Evolutionary conservation across 2,888 invertebrate genomes (phyloP).

Genomic region (Agrochola litura): DNA sequence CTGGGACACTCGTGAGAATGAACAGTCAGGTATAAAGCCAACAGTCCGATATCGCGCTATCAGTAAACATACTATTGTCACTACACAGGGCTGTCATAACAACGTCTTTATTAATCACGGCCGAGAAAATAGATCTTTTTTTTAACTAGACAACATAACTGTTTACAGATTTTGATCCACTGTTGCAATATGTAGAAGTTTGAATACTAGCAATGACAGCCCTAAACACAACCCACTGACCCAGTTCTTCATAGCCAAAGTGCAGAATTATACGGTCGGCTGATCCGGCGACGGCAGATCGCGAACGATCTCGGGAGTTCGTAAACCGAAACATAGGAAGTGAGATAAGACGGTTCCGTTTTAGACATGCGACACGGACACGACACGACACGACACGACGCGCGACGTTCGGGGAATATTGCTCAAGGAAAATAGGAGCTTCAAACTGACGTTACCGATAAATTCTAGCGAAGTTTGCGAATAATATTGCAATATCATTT

Average conservation of each 20-base stretch:
- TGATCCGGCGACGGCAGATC: conserved; percentile 69
- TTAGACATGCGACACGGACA: conserved; percentile 59
- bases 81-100: conserved; percentile 25
- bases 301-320: conserved; percentile 70
- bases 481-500: conserved; percentile 16
- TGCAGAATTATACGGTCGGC: conserved; percentile 67
- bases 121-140: no score
- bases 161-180: background rate
- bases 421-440: conserved; percentile 9
- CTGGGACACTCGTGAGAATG: conserved; percentile 25
- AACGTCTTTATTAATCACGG: background rate
- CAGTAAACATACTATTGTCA: conserved; percentile 44
- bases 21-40: conserved; percentile 39
- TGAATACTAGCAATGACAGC: conserved; percentile 36
- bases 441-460: conserved; percentile 34
- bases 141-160: background rate
- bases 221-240: conserved; percentile 69
- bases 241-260: conserved; percentile 69
- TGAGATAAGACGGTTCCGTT: conserved; percentile 66
- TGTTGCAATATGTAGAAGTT: conserved; percentile 29
- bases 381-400: conserved; percentile 40
- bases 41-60: conserved; percentile 35
- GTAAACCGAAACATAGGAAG: conserved; percentile 67
- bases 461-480: conserved; percentile 5
- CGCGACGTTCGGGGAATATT: conserved; percentile 40